Base-by-base conservation (phyloP, 2,113 vertebrate genomes). In the Excalfactoria chinensis region DNA sequence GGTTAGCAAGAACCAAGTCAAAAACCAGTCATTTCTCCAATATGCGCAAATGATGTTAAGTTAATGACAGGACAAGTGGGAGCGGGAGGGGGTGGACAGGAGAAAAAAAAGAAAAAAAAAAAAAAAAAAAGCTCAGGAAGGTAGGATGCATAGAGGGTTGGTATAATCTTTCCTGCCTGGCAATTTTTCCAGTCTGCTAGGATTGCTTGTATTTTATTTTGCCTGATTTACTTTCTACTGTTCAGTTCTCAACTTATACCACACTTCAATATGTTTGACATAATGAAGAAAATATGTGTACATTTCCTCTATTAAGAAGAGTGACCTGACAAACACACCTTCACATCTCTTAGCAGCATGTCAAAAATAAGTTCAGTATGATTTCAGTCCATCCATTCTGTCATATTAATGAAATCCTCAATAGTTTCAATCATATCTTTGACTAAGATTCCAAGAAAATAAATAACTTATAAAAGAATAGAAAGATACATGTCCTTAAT, bases 361-460 rank as follows among this genome's bases (percentile, higher is more conserved):
- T 92, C 87, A 95, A 89, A 97, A 95, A 81, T 59, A 90, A 94
- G 14, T 41, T 86, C 18, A 68, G 48, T 80, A 89, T 86, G 83
- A 79, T 21, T 2, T 6, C 41, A 78, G 43, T 92, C 62, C 64
- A 94, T 94, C 51, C 68, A 70, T 83, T 95, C 58, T 95, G 55
- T 90, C 89, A 77, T 72, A 85, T 63, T 89, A 95, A 95, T 95
- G 48, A 94, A 95, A 95, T 90, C n/a, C n/a, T 58, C 64, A 64
- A 56, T 78, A 95, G 71, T 76, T 19, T 90, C 30, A 56, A 37
- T 63, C 49, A 93, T 94, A 60, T 79, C 43, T 89, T 91, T 84
- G 44, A 17, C 23, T 63, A 88, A 58, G 67, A 80, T 77, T 95
- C 62, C 49, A 74, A 88, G 51, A 16, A 93, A 91, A 84, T 75